These are phyloP conservation scores for Saguinus midas DNA, from an alignment of 2,113 vertebrate species.

Conservation along the genomic window DNA sequence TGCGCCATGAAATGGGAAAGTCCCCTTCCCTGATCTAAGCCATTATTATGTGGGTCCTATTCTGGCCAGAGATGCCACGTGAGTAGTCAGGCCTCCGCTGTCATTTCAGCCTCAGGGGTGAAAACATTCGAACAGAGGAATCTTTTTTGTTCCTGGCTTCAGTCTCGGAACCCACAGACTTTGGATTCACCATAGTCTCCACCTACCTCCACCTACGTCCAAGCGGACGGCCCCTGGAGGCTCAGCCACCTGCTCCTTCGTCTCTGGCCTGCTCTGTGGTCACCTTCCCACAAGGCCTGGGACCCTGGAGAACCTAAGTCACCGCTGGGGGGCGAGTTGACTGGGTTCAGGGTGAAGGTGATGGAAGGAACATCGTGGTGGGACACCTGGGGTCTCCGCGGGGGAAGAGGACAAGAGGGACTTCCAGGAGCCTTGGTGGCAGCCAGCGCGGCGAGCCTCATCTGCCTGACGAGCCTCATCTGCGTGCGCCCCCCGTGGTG, in stretches of 20 bases:
- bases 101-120: slow-evolving; percentile 64
- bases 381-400: neutral
- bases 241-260: neutral
- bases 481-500: slow-evolving; percentile 48
- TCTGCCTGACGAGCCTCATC: rapidly evolving
- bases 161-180: slow-evolving; percentile 50
- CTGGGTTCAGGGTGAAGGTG: neutral
- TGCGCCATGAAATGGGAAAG: slow-evolving; percentile 22
- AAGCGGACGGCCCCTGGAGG: neutral
- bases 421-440: neutral
- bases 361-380: neutral
- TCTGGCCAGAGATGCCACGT: slow-evolving; percentile 66
- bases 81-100: slow-evolving; percentile 59
- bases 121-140: slow-evolving; percentile 74
- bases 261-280: neutral
- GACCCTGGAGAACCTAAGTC: neutral
- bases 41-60: slow-evolving; percentile 68
- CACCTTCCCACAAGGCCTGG: neutral
- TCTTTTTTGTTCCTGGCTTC: slow-evolving; percentile 68
- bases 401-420: too few species aligned
- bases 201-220: slow-evolving; percentile 27
- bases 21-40: slow-evolving; percentile 48
- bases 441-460: rapidly evolving
- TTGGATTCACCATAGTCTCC: slow-evolving; percentile 60
- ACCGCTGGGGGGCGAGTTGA: neutral